phyloP scores from a whole-genome alignment of 2,113 vertebrate species.

The Leuciscus idus region DNA sequence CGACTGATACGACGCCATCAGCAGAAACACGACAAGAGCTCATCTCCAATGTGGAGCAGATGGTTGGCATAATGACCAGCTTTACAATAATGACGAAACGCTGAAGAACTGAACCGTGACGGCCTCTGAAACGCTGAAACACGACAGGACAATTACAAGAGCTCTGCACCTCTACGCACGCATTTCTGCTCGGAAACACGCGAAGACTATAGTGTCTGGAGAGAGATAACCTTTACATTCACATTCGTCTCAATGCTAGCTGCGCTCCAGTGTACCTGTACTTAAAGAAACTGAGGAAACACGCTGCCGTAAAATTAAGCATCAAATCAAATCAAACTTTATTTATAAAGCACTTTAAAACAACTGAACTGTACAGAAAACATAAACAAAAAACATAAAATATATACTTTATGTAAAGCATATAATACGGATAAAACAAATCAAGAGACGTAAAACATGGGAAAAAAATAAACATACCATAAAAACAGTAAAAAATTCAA shows the following conservation, averaged over 20 bases:
- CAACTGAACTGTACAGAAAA: too few relatives aligned
- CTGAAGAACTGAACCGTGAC: constrained; percentile 31
- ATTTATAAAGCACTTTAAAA: too few relatives aligned
- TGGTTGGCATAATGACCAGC: constrained; percentile 60
- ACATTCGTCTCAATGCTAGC: not conserved
- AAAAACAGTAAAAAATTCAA: too few relatives aligned
- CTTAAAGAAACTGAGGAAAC: too few relatives aligned
- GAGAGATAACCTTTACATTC: not conserved
- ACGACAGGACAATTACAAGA: constrained; percentile 2
- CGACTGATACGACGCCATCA: constrained; percentile 57
- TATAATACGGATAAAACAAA: too few relatives aligned
- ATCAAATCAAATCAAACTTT: too few relatives aligned
- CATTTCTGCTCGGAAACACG: not conserved
- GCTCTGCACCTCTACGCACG: not conserved
- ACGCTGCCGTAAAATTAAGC: too few relatives aligned
- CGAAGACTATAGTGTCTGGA: not conserved
- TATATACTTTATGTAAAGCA: too few relatives aligned
- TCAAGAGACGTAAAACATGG: too few relatives aligned
- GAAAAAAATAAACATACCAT: too few relatives aligned
- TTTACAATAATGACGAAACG: constrained; percentile 49
- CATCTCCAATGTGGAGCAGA: constrained; percentile 55
- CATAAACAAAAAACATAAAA: too few relatives aligned
- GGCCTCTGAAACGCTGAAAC: not conserved
- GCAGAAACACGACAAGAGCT: constrained; percentile 56
- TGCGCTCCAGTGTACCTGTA: not conserved